phyloP scores from a whole-genome alignment of 2,888 invertebrate species.

The Cistogaster globosa region DNA sequence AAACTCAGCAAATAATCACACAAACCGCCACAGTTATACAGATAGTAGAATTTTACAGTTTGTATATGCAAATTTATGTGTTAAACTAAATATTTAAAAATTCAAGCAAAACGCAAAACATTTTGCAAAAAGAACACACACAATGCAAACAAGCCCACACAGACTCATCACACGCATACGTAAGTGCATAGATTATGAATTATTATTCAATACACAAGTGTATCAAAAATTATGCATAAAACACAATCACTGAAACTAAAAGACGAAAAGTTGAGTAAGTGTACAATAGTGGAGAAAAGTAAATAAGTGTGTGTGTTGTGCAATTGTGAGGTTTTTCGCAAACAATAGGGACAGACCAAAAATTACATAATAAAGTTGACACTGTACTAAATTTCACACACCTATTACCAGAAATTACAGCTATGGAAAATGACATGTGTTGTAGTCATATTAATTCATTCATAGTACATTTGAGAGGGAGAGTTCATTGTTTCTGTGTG shows the following conservation, averaged over 20 bases:
- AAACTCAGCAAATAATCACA: constrained; percentile 26
- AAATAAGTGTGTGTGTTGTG: not conserved
- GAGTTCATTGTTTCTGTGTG: constrained; percentile 25
- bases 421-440: constrained; percentile 53
- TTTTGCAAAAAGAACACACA: not conserved
- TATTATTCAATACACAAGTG: constrained; percentile 64
- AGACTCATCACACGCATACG: not conserved
- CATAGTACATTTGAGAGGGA: not conserved
- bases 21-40: not conserved
- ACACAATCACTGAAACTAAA: constrained; percentile 36
- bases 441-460: not conserved
- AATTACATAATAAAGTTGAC: constrained; percentile 61
- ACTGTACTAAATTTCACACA: constrained; percentile 62
- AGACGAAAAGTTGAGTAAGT: not conserved
- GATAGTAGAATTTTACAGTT: constrained; percentile 24
- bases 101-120: constrained; percentile 3
- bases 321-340: not conserved
- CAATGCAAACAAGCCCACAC: not conserved
- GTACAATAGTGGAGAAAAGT: too few relatives aligned
- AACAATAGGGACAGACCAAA: constrained; percentile 15
- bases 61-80: constrained; percentile 61
- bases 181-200: constrained; percentile 28
- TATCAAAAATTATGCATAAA: constrained; percentile 60
- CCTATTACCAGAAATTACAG: constrained; percentile 64
- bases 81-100: constrained; percentile 43